Conservation (phyloP, 2,113 vertebrate genomes). For the Spea bombifrons region DNA sequence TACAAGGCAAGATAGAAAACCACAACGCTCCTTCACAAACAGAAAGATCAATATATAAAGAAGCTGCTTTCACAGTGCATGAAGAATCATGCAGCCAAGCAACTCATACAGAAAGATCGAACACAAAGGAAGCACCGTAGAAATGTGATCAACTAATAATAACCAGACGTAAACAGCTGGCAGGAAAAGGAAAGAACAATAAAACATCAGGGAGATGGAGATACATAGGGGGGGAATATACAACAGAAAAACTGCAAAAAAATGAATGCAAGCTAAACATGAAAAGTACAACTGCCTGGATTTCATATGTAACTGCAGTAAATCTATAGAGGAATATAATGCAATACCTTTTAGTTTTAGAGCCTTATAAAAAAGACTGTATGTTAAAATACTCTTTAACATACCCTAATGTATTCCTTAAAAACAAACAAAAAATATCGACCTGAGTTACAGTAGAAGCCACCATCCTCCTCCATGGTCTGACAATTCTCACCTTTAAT, state of each 20-base stretch:
- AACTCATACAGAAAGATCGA: conserved; percentile 12
- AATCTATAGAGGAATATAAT: too few species aligned
- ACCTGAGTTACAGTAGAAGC: too few species aligned
- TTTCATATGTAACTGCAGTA: too few species aligned
- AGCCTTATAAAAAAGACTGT: too few species aligned
- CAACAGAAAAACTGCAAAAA: neutral
- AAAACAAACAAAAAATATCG: too few species aligned
- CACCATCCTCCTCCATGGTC: too few species aligned
- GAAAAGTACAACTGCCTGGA: neutral
- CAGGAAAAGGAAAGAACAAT: conserved; percentile 13
- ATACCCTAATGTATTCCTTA: too few species aligned
- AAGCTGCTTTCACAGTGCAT: conserved; percentile 5
- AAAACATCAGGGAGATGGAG: neutral
- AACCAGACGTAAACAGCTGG: conserved; percentile 11
- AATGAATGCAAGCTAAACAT: neutral
- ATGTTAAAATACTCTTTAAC: too few species aligned
- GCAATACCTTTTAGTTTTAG: too few species aligned
- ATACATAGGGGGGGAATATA: neutral
- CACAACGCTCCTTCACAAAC: conserved; percentile 40
- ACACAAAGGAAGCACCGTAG: conserved; percentile 33
- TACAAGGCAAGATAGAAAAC: conserved; percentile 22
- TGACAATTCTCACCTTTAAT: too few species aligned
- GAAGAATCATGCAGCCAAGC: conserved; percentile 18
- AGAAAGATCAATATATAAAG: conserved; percentile 40
- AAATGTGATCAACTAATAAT: conserved; percentile 34